Evolutionary conservation across 1,140 invertebrate species (phyloP).

Genomic region (Drosophila nigromelanica): DNA sequence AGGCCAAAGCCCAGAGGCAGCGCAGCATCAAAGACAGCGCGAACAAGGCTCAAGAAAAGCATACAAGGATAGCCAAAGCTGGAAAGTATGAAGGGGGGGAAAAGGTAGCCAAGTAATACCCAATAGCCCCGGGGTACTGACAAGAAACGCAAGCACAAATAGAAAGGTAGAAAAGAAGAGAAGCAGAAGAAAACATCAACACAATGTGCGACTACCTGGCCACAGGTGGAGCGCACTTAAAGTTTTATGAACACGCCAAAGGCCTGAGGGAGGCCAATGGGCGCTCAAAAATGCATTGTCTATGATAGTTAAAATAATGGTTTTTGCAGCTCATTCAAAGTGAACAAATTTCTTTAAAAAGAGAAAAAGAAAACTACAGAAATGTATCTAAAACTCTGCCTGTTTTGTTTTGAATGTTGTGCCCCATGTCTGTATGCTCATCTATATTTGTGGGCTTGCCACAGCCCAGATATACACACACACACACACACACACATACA

Average conservation of each 20-base stretch:
- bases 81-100: background rate
- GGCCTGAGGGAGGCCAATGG: background rate
- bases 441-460: constrained; percentile 51
- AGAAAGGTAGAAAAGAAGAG: constrained; percentile 14
- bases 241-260: constrained; percentile 63
- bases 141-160: constrained; percentile 46
- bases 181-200: background rate
- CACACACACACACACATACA: constrained; percentile 17
- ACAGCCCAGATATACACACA: constrained; percentile 24
- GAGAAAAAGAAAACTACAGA: constrained; percentile 7
- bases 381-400: constrained; percentile 31
- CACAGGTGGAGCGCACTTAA: constrained; percentile 70
- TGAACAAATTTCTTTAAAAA: constrained; percentile 28
- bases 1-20: constrained; percentile 13
- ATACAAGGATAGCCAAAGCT: constrained; percentile 1
- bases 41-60: constrained; percentile 6
- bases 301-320: constrained; percentile 51
- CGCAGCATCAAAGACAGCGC: constrained; percentile 34
- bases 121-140: constrained; percentile 59
- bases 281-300: constrained; percentile 12
- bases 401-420: constrained; percentile 44
- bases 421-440: constrained; percentile 45
- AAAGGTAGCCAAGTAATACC: constrained; percentile 21
- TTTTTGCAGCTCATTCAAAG: constrained; percentile 65
- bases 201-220: constrained; percentile 22